Evolutionary conservation across 2,888 invertebrate species (phyloP), one percentile per base, ranked within the genome.

Genomic region (Sphecodes monilicornis): DNA sequence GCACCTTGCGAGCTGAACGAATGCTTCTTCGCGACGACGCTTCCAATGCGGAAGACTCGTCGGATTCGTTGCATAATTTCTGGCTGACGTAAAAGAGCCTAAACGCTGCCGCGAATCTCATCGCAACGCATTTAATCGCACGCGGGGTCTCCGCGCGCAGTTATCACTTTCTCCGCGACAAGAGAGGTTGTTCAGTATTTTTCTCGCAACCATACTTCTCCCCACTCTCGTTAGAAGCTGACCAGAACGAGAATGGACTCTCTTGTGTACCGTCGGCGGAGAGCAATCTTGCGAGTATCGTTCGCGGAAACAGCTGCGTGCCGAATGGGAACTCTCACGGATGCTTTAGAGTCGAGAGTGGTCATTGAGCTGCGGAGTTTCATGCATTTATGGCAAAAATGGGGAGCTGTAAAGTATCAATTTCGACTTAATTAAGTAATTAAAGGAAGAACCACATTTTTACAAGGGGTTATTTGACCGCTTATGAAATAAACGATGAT

Each of bases 121-220:
- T n/a, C 66, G 43, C 36, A 16, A 46, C 46, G 46, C 36, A 46
- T 22, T 66, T 66, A 46, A 13, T 60, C 26, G 41, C 13, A 16
- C 43, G 69, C 43, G 69, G 69, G 29, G 43, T 43, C 43, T 70
- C 26, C 39, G 43, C 29, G 57, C 68, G 32, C 22, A 43, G 29
- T 66, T 66, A 36, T 75, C 75, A 46, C 66, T 76, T 66, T 76
- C 46, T 66, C 64, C 36, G 10, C 32, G 75, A 76, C 46, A 66
- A 46, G 64, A 76, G 66, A 76, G 36, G 64, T 22, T 36, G 36
- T 32, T 36, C 11, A 66, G 32, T 36, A n/a, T 66, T 66, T 66
- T 39, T 64, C 64, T 64, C 29, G 16, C 2, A 6, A 64, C 18
- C 13, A 13, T 26, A 13, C 57, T 57, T 13, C 3, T 8, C 16